phyloP scores from a whole-genome alignment of 2,113 vertebrate species.

The Ceratotherium simum region DNA sequence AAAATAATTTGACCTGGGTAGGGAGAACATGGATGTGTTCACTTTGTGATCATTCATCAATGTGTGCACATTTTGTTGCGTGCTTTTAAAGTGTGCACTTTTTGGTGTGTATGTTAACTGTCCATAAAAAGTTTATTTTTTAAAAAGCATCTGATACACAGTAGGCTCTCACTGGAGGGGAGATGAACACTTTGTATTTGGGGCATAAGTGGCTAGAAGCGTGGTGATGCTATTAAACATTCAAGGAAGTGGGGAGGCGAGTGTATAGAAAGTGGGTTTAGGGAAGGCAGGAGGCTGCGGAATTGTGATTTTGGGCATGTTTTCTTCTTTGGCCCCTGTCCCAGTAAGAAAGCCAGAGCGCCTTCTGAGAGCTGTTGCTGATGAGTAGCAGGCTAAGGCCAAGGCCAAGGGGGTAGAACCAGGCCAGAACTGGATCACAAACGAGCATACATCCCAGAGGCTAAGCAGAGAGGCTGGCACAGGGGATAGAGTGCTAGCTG shows the following conservation, averaged over 20 bases:
- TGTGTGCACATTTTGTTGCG: background rate
- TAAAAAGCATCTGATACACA: too few species aligned
- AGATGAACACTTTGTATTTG: constrained; percentile 6
- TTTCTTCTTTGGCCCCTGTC: constrained; percentile 33
- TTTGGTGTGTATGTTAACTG: background rate
- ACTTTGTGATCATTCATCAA: background rate
- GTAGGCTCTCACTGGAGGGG: background rate
- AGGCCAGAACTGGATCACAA: background rate
- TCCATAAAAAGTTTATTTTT: background rate
- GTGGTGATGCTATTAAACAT: background rate
- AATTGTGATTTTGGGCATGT: constrained; percentile 22
- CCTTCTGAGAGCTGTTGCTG: background rate
- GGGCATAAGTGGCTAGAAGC: background rate
- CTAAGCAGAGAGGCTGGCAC: background rate
- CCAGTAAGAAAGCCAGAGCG: constrained; percentile 21
- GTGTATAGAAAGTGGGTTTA: background rate
- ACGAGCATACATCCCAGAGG: background rate
- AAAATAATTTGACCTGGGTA: background rate
- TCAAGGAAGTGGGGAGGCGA: background rate
- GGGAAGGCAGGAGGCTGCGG: background rate
- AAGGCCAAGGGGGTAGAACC: background rate
- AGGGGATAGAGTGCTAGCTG: background rate
- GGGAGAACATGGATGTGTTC: background rate
- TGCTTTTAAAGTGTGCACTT: background rate
- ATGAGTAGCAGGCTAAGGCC: background rate